Evolutionary conservation across 1,140 invertebrate species (phyloP).

Genomic region (Macrobrachium rosenbergii): DNA sequence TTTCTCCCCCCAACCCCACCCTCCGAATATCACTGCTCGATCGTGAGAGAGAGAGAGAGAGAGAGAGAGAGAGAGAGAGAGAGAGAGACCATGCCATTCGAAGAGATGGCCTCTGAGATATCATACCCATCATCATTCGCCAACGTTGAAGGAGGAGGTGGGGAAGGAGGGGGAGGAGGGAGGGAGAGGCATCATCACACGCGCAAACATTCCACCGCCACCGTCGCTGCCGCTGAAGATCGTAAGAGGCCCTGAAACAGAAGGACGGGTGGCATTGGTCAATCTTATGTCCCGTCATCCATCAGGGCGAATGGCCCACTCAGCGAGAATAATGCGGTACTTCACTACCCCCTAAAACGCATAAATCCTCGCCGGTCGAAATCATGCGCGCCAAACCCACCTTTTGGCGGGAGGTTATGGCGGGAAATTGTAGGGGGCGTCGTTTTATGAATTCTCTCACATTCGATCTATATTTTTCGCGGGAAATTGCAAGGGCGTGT

Average conservation of each 20-base stretch:
- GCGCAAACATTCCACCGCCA: neutral
- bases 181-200: neutral
- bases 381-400: slow-evolving; percentile 22
- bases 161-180: neutral
- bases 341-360: neutral
- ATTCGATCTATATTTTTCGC: slow-evolving; percentile 26
- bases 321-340: slow-evolving; percentile 36
- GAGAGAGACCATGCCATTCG: neutral
- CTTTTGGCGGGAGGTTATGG: slow-evolving; percentile 37
- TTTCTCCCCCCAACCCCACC: no score
- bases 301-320: slow-evolving; percentile 43
- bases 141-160: neutral
- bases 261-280: neutral
- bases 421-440: slow-evolving; percentile 35
- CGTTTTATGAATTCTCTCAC: slow-evolving; percentile 16
- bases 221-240: neutral
- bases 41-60: neutral
- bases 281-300: slow-evolving; percentile 13
- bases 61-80: neutral
- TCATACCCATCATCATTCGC: neutral
- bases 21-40: neutral
- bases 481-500: slow-evolving; percentile 15
- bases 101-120: no score
- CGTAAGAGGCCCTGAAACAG: neutral
- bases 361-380: slow-evolving; percentile 21